Evolutionary conservation across 2,888 invertebrate genomes (phyloP).

Genomic region (Steromphala cineraria): DNA sequence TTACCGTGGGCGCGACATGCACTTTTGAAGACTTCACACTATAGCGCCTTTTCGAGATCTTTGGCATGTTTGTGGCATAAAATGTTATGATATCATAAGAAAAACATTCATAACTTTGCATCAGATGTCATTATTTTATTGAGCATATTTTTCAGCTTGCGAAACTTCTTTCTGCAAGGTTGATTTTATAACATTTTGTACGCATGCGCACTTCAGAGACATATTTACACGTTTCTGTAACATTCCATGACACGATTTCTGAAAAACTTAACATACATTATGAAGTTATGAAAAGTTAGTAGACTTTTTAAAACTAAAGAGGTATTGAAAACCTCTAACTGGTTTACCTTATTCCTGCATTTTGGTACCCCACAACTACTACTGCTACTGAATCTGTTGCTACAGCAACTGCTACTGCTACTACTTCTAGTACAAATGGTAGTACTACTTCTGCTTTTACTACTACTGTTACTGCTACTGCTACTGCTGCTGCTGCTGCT

Average conservation of each 20-base stretch:
- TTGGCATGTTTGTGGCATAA: not conserved
- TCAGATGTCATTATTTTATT: not conserved
- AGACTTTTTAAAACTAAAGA: too few species aligned
- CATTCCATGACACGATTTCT: too few species aligned
- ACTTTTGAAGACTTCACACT: not conserved
- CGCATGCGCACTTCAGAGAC: not conserved
- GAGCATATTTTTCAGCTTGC: not conserved
- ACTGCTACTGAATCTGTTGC: not conserved
- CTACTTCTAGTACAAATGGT: too few species aligned
- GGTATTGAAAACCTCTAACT: too few species aligned
- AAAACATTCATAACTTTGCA: not conserved
- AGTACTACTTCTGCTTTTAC: too few species aligned
- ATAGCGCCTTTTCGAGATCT: not conserved
- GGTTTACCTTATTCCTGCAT: too few species aligned
- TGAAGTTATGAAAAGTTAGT: too few species aligned
- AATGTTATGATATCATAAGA: not conserved
- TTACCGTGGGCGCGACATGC: not conserved
- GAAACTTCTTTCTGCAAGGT: not conserved
- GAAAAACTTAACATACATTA: too few species aligned
- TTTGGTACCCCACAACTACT: not conserved
- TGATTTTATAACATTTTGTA: not conserved
- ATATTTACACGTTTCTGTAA: not conserved
- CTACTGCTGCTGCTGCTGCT: not conserved
- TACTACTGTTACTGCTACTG: not conserved
- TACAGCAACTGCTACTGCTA: too few species aligned